Evolutionary conservation across 1,140 invertebrate species (phyloP), one percentile per base, ranked within the genome.

Genomic region (Doryteuthis pealeii): DNA sequence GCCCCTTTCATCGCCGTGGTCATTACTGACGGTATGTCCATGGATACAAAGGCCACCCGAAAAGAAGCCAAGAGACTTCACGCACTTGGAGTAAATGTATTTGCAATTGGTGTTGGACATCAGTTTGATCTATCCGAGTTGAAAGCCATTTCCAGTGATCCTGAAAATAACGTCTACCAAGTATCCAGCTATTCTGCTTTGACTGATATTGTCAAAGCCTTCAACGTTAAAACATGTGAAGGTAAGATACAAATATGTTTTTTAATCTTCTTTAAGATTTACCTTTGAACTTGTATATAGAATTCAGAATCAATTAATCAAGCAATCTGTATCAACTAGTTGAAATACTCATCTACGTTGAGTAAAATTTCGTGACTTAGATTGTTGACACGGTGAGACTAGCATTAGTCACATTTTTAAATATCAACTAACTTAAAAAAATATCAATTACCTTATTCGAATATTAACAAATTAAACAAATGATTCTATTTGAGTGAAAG

Each of bases 51-150:
- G 40, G 58, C 31, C 3, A 76, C 75, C 1, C 28, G 1, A n/a
- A 18, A n/a, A 30, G 68, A 15, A 28, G 75, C 75, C 76, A 91
- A 33, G 28, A 4, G 22, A 73, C n/a, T 54, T 18, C 31, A 58
- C n/a, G 30, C n/a, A 35, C 8, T 58, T 66, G 75, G 75, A 18
- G 69, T 80, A 14, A 73, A 74, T 54, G 74, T 83, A 33, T 78
- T 81, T 75, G 81, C 82, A 33, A 76, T 82, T 54, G 83, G 83
- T 2, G 79, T 84, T 31, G 83, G 83, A 12, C n/a, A 28, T 28
- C 65, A 67, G 0, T 74, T 79, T 2, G 72, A 79, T 31, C 30
- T 74, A 1, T 18, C 68, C 0, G 82, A 84, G 70, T 70, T 84
- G 31, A 68, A 72, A n/a, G 67, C 54, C 5, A 83, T 84, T 45